A percentile compares a stretch with the other conserved stretches of the same genome.
These are phyloP conservation scores for Leptothorax acervorum DNA, from an alignment of 2,888 invertebrate genomes.

Conservation along the genomic window DNA sequence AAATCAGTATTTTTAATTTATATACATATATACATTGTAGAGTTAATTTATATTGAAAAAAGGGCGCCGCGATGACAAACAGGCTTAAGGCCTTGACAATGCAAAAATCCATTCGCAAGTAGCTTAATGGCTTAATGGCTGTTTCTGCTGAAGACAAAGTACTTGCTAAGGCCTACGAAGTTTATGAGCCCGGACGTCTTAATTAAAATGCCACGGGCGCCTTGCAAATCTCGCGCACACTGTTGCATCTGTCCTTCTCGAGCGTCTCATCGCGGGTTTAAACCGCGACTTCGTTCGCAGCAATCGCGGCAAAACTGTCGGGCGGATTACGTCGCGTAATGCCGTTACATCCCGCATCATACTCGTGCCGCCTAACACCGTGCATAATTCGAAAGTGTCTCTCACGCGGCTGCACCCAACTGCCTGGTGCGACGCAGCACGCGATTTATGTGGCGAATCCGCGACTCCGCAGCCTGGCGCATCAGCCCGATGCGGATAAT, in stretches of 20 bases:
- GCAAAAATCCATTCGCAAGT: constrained; percentile 27
- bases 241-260: constrained; percentile 29
- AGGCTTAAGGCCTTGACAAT: background rate
- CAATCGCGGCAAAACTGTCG: background rate
- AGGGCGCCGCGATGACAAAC: background rate
- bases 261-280: constrained; percentile 5
- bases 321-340: constrained; percentile 43
- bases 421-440: constrained; percentile 40
- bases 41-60: constrained; percentile 11
- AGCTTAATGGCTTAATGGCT: constrained; percentile 22
- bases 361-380: background rate
- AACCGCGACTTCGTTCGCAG: constrained; percentile 16
- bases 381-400: constrained; percentile 44
- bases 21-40: background rate
- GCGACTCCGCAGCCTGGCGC: background rate
- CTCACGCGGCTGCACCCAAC: constrained; percentile 36
- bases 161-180: background rate
- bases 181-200: constrained; percentile 43
- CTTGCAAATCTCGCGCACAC: constrained; percentile 47
- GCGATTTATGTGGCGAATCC: constrained; percentile 62
- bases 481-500: constrained; percentile 7
- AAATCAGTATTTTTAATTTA: background rate
- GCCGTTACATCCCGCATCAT: constrained; percentile 2
- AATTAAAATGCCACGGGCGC: constrained; percentile 43
- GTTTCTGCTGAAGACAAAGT: constrained; percentile 29